Evolutionary conservation across 2,113 vertebrate genomes (phyloP), one percentile per base, ranked within the genome.

Genomic region (Pseudorectes ferrugineus): DNA sequence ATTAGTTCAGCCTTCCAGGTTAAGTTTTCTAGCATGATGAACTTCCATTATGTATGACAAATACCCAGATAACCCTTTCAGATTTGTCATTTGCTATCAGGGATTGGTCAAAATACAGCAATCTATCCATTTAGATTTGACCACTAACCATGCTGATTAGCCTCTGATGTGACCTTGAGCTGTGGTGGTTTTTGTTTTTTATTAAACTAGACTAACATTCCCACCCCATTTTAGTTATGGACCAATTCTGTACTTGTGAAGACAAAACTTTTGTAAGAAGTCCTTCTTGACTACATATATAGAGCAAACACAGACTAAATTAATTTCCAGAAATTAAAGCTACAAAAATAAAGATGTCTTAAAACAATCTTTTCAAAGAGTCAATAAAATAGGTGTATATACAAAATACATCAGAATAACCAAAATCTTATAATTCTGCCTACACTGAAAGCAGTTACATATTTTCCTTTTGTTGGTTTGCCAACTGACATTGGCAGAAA

Each of bases 401-500:
- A 31, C 31, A 89, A 88, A 92, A 80, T n/a, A 40, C 7, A 81
- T 31, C 28, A 36, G 23, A 89, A 67, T 29, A 73, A 82, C 38
- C 4, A 57, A 72, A 62, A 81, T 33, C 24, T 72, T 87, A 0
- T 31, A 14, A 79, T 73, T 85, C 28, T 83, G 26, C 46, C 40
- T 36, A 51, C 29, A 51, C 25, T 59, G 52, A 94, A 86, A 88
- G 45, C 42, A 71, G 57, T 66, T 57, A 68, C 80, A 35, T 58
- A 83, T 81, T 92, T 87, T 59, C 54, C 65, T 58, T 52, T 65
- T 57, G 54, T 45, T 85, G 22, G 33, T 82, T 91, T 93, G 63
- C 82, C 88, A 94, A 57, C 33, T 89, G 85, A 91, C 35, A 91
- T 78, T 62, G 79, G 51, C 72, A 94, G 54, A 88, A 80, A 51